Base-by-base conservation (phyloP, 2,888 invertebrate species). In the Amaurobius ferox region DNA sequence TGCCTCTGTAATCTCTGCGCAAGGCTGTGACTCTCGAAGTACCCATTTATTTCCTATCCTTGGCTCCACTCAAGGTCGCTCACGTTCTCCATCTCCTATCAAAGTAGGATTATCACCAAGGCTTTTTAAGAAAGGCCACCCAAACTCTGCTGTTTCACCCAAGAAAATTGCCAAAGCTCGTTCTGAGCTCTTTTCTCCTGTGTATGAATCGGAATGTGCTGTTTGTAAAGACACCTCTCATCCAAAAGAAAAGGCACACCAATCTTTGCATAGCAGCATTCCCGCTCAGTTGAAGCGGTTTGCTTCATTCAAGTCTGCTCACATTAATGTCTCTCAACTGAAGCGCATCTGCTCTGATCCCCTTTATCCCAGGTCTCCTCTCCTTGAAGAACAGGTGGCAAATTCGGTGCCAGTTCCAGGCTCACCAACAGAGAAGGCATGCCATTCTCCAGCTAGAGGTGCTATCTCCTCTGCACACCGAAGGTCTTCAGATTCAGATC, bases 401-500 rank as follows among this genome's bases (percentile, higher is more conserved):
- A 88, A 89, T 26, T 88, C 90, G 32, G 86, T 87, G 68, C 87
- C 90, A 87, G 89, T 90, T 74, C 77, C 88, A 76, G 68, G 85
- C 70, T 79, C 83, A 74, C 85, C 85, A 89, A 79, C 73, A 90
- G 91, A 80, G 44, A 94, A 93, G 91, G 91, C 92, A 80, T 92
- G 92, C 70, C 93, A 93, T 85, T 94, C 93, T 88, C 93, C 94
- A n/a, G 92, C 93, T 9, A 94, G 93, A 89, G 89, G 91, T 81
- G 91, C 91, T 35, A 91, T 92, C 26, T 92, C 85, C 91, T 92
- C 90, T 92, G 93, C 39, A 91, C 93, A 89, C 88, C 93, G 97
- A 74, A 93, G 97, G 89, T 97, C 97, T 2, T 97, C 97, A 1
- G 98, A 98, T 91, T 97, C 98, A 0, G 98, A 98, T 92, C 93